Base-by-base conservation (phyloP, 2,113 vertebrate species). In the Centropus unirufus region DNA sequence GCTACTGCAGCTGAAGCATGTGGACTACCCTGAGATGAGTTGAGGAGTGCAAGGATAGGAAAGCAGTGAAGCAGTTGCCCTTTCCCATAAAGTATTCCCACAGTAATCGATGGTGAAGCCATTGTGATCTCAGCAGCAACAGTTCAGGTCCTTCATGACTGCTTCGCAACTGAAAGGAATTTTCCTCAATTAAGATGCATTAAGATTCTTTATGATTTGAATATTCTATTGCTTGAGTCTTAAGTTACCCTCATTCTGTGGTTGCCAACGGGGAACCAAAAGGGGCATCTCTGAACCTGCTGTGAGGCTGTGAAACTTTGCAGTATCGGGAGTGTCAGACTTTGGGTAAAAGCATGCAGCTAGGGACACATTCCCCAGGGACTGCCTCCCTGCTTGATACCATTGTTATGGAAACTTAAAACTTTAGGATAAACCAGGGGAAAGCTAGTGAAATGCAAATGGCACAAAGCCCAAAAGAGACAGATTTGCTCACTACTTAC, bases 381-480 rank as follows among this genome's bases (percentile, higher is more conserved):
- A 93, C 54, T 47, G 49, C 19, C 54, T 67, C 87, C 87, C 39
- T 67, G 63, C 91, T 92, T 52, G 47, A 85, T 34, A 39, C 81
- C 85, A 62, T 57, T 95, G 69, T 86, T 87, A 86, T 9, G 59
- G 75, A 96, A 96, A 83, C 59, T 22, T 42, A 91, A 93, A 94
- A 81, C 61, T 75, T 83, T 68, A 51, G 42, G 39, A 58, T 46
- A 59, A 47, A 67, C 21, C 1, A 36, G 36, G 13, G 91, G 83
- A 77, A 90, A 59, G 54, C 58, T 47, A 90, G 26, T 80, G 54
- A 90, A 91, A 92, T 64, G 51, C 75, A 95, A 94, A 93, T 39
- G 83, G 36, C 70, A 66, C 1, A 4, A 95, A 96, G 63, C 54
- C 83, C 70, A 36, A 52, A 62, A 66, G 30, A 69, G n/a, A 77